These are phyloP conservation scores for Meleagris gallopavo DNA, from an alignment of 2,113 vertebrate genomes.

Conservation along the genomic window DNA sequence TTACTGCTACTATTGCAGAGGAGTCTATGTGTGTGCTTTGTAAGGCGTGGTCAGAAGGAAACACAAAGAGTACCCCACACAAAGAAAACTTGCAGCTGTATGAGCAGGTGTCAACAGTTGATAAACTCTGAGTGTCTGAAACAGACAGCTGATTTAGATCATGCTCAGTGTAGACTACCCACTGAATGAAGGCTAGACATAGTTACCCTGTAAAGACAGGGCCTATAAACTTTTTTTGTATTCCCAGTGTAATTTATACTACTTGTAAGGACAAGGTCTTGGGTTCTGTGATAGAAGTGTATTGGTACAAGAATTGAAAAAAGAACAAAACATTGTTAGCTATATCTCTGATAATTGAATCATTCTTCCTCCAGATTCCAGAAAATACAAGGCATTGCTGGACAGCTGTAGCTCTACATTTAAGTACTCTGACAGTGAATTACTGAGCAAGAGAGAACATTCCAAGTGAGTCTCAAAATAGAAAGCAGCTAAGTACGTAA, in stretches of 20 bases:
- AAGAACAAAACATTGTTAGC: neutral
- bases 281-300: neutral
- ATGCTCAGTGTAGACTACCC: neutral
- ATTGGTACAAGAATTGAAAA: neutral
- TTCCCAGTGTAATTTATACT: neutral
- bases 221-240: neutral
- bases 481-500: neutral
- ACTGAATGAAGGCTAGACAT: neutral
- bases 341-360: neutral
- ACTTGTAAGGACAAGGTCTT: neutral
- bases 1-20: neutral
- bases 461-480: neutral
- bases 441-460: conserved; percentile 12
- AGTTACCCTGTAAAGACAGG: neutral
- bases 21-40: neutral
- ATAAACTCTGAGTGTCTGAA: neutral
- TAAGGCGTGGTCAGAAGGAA: neutral
- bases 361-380: neutral
- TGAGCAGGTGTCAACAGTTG: neutral
- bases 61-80: neutral
- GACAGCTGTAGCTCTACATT: neutral
- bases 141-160: neutral
- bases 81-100: neutral
- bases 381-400: neutral
- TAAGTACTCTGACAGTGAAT: neutral